phyloP scores from a whole-genome alignment of 2,113 vertebrate genomes.

The Perognathus longimembris region DNA sequence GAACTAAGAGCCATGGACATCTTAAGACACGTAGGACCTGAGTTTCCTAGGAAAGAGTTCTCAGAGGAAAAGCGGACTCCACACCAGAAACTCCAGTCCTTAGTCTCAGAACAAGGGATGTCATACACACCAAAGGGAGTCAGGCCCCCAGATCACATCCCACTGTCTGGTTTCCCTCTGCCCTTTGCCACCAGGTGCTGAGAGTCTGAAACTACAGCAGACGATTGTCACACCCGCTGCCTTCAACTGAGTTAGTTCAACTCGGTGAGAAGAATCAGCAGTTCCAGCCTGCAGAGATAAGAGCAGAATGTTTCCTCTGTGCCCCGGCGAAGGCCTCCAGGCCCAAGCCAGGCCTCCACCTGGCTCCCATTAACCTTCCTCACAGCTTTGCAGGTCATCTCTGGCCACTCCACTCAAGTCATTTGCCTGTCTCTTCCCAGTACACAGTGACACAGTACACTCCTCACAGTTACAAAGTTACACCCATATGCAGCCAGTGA shows the following conservation, averaged over 20 bases:
- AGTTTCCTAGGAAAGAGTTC: background rate
- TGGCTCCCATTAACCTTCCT: too few relatives aligned
- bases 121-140: too few relatives aligned
- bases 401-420: too few relatives aligned
- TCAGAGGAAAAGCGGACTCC: too few relatives aligned
- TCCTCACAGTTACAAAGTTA: background rate
- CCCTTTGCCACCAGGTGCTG: background rate
- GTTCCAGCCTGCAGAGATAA: too few relatives aligned
- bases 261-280: background rate
- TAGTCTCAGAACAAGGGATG: background rate
- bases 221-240: background rate
- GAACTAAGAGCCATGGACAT: background rate
- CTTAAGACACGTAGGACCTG: background rate
- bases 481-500: background rate
- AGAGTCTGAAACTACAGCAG: too few relatives aligned
- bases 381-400: fast-evolving
- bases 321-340: too few relatives aligned
- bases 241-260: background rate
- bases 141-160: too few relatives aligned
- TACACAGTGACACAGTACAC: too few relatives aligned
- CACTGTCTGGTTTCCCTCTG: background rate
- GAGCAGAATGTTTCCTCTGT: too few relatives aligned
- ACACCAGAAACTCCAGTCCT: background rate
- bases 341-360: too few relatives aligned
- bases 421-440: too few relatives aligned